Evolutionary conservation across 2,113 vertebrate species (phyloP), one percentile per base, ranked within the genome.

Genomic region (Regulus satrapa): DNA sequence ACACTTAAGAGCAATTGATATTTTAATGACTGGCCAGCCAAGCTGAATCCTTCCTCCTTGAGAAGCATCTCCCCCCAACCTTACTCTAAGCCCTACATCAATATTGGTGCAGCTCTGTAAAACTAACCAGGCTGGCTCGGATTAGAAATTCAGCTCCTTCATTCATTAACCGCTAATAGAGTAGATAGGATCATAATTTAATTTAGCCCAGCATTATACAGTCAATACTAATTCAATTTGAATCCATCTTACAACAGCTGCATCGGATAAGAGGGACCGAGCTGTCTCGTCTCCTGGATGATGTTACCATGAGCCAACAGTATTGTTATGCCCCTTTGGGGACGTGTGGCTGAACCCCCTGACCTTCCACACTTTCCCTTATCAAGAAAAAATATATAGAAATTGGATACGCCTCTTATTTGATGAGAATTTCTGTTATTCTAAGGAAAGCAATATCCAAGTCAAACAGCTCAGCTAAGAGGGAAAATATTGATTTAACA

Each of bases 131-230:
- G 77, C 94, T 96, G 90, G 75, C 91, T 97, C 85, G 46, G 82
- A 74, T 95, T 91, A 79, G 74, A 89, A 96, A 96, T 96, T 93
- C 93, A 92, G 84, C 80, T 88, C 46, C 0, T 91, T 95, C 85
- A 38, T 95, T 97, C 94, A 95, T 96, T 96, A 96, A 82, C 94
- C 3, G 1, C 95, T 95, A 93, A 96, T 92, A 92, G 94, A 94
- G 89, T 86, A 95, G 96, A 96, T 96, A 88, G 94, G 95, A 95
- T 93, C 95, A 87, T 96, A 96, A 96, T 97, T 96, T 85, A 96
- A 97, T 97, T 95, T 92, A 95, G 83, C 77, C 77, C 92, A 55
- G 93, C 91, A 91, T 95, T 96, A 82, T 89, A 85, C 85, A 95
- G 96, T 96, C 92, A 85, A 85, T 95, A 92, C 61, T 95, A 95